These are phyloP conservation scores for Anseranas semipalmata DNA, from an alignment of 2,113 vertebrate genomes.

Conservation along the genomic window DNA sequence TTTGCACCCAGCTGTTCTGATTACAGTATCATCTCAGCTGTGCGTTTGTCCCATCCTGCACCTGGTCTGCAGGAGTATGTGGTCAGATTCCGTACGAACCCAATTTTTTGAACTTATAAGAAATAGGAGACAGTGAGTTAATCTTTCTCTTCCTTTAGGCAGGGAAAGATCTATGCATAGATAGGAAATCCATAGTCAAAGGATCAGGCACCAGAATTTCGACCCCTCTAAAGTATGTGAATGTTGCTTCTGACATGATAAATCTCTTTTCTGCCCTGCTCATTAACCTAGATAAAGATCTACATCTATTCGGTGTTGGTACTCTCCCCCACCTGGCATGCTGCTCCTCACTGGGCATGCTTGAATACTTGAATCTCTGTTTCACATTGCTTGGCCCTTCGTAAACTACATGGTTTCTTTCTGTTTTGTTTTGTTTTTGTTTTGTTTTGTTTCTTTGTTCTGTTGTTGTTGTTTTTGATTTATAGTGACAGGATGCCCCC, in stretches of 20 bases:
- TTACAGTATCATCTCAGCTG: not conserved
- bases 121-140: not conserved
- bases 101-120: not conserved
- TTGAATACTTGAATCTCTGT: not conserved
- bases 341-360: no score
- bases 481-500: not conserved
- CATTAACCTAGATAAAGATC: not conserved
- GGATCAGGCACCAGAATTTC: not conserved
- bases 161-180: not conserved
- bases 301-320: not conserved
- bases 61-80: not conserved
- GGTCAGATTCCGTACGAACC: not conserved
- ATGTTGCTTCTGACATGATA: not conserved
- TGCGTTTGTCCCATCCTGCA: not conserved
- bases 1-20: not conserved
- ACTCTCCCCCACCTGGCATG: not conserved
- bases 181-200: not conserved
- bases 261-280: not conserved
- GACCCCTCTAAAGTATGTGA: not conserved
- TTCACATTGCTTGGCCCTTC: no score
- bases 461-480: no score
- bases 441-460: no score
- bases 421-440: not conserved
- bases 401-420: no score
- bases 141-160: not conserved